A percentile compares a stretch with the other conserved stretches of the same genome.
These are phyloP conservation scores for Ia io DNA, from an alignment of 2,113 vertebrate species.

Conservation along the genomic window DNA sequence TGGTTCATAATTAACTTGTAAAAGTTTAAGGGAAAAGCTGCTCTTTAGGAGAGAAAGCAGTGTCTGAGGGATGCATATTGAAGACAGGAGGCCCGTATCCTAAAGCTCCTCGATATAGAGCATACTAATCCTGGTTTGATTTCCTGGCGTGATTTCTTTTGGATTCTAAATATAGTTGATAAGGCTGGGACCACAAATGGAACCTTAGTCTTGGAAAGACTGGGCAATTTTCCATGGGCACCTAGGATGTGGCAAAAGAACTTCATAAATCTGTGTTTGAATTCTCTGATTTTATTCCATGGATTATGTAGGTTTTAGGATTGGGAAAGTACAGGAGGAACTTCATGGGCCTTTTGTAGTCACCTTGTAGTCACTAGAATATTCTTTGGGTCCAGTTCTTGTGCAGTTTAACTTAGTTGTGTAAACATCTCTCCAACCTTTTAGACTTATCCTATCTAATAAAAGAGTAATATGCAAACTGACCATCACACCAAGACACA, in stretches of 20 bases:
- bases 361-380: not conserved
- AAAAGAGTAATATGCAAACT: too few species aligned
- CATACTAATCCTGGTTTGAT: not conserved
- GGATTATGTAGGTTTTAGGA: not conserved
- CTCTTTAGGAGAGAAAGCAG: constrained; percentile 22
- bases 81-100: constrained; percentile 20
- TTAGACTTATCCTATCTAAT: not conserved
- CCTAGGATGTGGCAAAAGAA: not conserved
- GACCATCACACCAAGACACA: too few species aligned
- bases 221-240: not conserved
- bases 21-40: constrained; percentile 12
- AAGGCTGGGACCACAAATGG: not conserved
- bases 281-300: not conserved
- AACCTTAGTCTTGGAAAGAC: not conserved
- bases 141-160: not conserved
- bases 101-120: constrained; percentile 39
- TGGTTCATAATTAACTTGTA: constrained; percentile 4
- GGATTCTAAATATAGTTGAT: not conserved
- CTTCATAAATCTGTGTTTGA: not conserved
- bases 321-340: fast-evolving
- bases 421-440: not conserved
- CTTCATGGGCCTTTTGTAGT: not conserved
- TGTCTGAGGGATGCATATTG: constrained; percentile 37
- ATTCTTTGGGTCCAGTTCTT: not conserved
- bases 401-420: not conserved